Evolutionary conservation across 2,113 vertebrate species (phyloP), one percentile per base, ranked within the genome.

Genomic region (Brienomyrus longianalis): DNA sequence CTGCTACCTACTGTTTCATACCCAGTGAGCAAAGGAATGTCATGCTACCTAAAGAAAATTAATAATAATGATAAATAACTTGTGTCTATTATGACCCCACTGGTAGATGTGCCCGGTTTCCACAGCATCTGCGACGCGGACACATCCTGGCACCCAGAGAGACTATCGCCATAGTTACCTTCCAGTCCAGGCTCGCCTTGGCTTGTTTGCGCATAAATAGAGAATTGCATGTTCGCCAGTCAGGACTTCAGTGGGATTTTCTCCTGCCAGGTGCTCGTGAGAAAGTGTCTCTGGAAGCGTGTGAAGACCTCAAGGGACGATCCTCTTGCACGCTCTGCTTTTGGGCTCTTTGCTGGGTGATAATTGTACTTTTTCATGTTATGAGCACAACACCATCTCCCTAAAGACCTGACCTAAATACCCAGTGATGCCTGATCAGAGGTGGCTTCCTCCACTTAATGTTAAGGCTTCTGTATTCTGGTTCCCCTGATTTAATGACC

Each of bases 391-490:
- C 80, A 83, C 80, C 17, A 2, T 8, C 31, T 70, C 90, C 85
- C 83, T 66, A 47, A 89, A 83, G 62, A 56, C 70, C 88, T 90
- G 84, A 87, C 66, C 88, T 87, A 84, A 86, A 91, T 89, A 21
- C 89, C 84, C 84, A 91, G 47, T 88, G 74, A 88, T 35, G 51
- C 31, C 48, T 90, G 89, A 90, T 90, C 88, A 91, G 88, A 48
- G 21, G 85, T 54, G n/a, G 48, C 50, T 35, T 5, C 87, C 48
- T 8, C 19, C 17, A 54, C 52, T 77, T 90, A 31, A 51, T 23
- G n/a, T 62, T 47, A 47, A 62, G 43, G 80, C 51, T 45, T 3
- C 48, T n/a, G 47, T 43, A 1, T 89, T 47, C 39, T 17, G 50
- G n/a, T 85, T 89, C 80, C 52, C 2, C 35, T 47, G 45, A 50